Base-by-base conservation (phyloP, 2,888 invertebrate genomes). In the Calliscelio sp. region DNA sequence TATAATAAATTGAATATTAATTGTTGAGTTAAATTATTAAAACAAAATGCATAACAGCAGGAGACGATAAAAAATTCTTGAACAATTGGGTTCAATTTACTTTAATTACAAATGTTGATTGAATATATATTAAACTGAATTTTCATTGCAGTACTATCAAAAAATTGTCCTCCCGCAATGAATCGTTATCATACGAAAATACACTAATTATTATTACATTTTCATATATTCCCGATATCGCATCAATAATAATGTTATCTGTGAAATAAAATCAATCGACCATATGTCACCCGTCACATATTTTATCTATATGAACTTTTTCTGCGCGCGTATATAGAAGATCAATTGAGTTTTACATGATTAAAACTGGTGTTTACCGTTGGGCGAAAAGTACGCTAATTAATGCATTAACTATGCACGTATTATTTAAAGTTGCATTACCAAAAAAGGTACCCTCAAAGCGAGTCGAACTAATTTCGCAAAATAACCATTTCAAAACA, bases 191-290 rank as follows among this genome's bases (percentile, higher is more conserved):
- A 61, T 66, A 59, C 32, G 66, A 66, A 68, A 74, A 73, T 66
- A 61, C 68, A 38, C 61, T 61, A 81, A 81, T 74, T 74, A 81
- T 61, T 59, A 59, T 74, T 74, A 68, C 59, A 81, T 81, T 81
- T 81, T 68, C 81, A 81, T 81, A 61, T 32, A 44, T 70, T 55
- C 41, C 28, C 53, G 38, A 22, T 81, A 81, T 70, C 81, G 41
- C 80, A 66, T 74, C 68, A 68, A 57, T 79, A 61, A 73, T 73
- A 57, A 55, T 81, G 63, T 81, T 75, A 81, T 75, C 81, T 32
- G 74, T 44, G 28, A 70, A 75, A 75, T 81, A 75, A 81, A 81
- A 81, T 57, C 75, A 75, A 55, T 70, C 63, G 18, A 38, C 75
- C 75, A 81, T 81, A 75, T 81, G 81, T 75, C 68, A 53, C 51